Evolutionary conservation across 2,113 vertebrate genomes (phyloP), one percentile per base, ranked within the genome.

Genomic region (Seriola dumerili): DNA sequence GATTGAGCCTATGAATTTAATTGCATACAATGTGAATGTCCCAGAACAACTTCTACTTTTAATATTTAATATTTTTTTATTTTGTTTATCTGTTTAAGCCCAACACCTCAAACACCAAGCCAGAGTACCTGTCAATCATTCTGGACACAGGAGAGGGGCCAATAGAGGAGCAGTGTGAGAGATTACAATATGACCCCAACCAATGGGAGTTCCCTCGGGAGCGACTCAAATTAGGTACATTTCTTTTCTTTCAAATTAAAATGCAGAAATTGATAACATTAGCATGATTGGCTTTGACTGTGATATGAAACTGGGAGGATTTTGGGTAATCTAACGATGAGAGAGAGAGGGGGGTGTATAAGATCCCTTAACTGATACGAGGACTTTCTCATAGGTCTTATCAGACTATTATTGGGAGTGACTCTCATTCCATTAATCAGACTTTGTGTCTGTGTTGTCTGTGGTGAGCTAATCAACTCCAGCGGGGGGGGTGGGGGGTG

Each of bases 201-300:
- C 97, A 96, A 84, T 99, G 98, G 98, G 98, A 99, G 93, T 97
- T 99, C 72, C 97, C 97, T 11, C 94, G 96, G 8, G 97, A 99
- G 87, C 96, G 96, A 58, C 97, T 99, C 48, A 97, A 97, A 91
- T 89, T 99, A 87, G 98, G 98, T 99, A 96, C 83, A 3, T 8
- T 58, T 64, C 5, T 74, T 62, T 55, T 29, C 12, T 25, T 25
- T 4, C 5, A 44, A 4, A 38, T 52, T 19, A 12, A 74, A 32
- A 21, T 54, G 0, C 13, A 52, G 19, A 66, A 64, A n/a, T 13
- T 0, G 9, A 4, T 55, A 5, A 42, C 59, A 71, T 25, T 29
- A 29, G 2, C 14, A 8, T 32, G 19, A 46, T 10, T 34, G 11
- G 9, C 32, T 42, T 68, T 14, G 36, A 23, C 36, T 70, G 69